A percentile compares a stretch with the other conserved stretches of the same genome.
These are phyloP conservation scores for Cantharis rustica DNA, from an alignment of 2,888 invertebrate species.

Conservation along the genomic window DNA sequence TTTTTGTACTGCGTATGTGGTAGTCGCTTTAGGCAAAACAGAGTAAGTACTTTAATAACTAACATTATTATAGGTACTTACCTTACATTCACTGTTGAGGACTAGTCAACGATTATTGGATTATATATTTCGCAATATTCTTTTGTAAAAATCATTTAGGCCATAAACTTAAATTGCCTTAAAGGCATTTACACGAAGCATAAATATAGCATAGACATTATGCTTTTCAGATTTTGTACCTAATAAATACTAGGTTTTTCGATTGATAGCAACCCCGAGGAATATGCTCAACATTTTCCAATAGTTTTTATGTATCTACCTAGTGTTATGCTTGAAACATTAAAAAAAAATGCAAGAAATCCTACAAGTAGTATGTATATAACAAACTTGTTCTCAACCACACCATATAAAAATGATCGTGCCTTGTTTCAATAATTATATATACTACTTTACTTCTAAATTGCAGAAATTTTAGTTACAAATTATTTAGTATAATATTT, in stretches of 20 bases:
- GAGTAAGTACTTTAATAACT: not conserved
- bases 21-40: not conserved
- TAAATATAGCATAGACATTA: not conserved
- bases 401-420: not conserved
- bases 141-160: not conserved
- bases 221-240: not conserved
- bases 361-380: not conserved
- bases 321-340: not conserved
- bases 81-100: not conserved
- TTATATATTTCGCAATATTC: not conserved
- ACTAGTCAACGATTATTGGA: not conserved
- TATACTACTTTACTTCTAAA: not conserved
- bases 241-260: not conserved
- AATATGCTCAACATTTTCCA: not conserved
- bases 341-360: not conserved
- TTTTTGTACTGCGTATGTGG: not conserved
- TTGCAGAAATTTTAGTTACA: not conserved
- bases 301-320: not conserved
- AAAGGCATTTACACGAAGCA: not conserved
- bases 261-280: not conserved
- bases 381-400: not conserved
- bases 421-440: not conserved
- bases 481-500: not conserved
- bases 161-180: not conserved
- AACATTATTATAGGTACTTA: not conserved